Evolutionary conservation across 2,113 vertebrate genomes (phyloP).

Genomic region (Protobothrops flavoviridis): DNA sequence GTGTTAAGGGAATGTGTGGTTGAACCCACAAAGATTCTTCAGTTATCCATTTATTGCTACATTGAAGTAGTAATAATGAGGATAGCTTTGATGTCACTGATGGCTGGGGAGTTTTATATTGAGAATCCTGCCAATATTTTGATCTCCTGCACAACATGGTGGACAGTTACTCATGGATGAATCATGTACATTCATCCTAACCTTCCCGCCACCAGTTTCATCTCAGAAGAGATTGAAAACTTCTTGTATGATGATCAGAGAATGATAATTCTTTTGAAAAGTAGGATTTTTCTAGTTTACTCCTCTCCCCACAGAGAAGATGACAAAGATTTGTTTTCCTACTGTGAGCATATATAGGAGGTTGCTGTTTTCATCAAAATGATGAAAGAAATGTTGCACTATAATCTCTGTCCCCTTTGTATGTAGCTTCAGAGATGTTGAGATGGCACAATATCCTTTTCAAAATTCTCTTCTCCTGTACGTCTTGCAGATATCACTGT

Average conservation of each 20-base stretch:
- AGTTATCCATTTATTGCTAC: not conserved
- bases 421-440: not conserved
- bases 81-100: not conserved
- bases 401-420: not conserved
- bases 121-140: no score
- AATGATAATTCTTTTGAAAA: not conserved
- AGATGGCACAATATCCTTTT: not conserved
- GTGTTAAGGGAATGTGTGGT: not conserved
- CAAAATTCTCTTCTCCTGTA: not conserved
- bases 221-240: not conserved
- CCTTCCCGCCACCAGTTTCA: not conserved
- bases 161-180: not conserved
- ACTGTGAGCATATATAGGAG: not conserved
- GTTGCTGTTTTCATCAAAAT: not conserved
- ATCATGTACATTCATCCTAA: not conserved
- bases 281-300: not conserved
- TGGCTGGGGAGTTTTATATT: not conserved
- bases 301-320: not conserved
- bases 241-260: not conserved
- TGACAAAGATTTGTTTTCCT: not conserved
- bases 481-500: not conserved
- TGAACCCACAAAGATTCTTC: not conserved
- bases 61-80: not conserved
- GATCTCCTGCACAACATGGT: not conserved
- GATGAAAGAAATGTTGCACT: not conserved